Conservation (phyloP, 1,140 invertebrate species). For the Drosophila nikananu region DNA sequence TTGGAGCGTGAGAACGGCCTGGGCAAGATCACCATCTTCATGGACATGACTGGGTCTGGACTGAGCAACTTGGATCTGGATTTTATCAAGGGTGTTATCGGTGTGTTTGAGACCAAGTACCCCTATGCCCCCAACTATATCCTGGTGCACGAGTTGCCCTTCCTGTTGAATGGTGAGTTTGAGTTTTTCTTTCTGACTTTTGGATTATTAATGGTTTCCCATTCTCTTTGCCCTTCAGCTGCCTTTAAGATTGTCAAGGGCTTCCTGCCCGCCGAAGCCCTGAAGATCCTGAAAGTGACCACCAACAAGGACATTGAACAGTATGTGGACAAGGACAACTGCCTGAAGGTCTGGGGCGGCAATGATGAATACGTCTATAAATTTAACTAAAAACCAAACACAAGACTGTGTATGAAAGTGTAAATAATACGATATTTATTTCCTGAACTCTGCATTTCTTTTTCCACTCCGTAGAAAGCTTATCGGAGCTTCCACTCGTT, state of each 20-base stretch:
- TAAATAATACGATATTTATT: slow-evolving; percentile 75
- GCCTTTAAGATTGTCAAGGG: slow-evolving; percentile 96
- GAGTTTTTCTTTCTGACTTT: background rate
- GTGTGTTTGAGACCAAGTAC: slow-evolving; percentile 92
- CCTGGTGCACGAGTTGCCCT: slow-evolving; percentile 96
- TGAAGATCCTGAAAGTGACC: slow-evolving; percentile 95
- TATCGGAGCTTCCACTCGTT: slow-evolving; percentile 26
- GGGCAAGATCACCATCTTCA: slow-evolving; percentile 93
- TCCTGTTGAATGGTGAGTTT: slow-evolving; percentile 93
- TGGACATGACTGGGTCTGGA: slow-evolving; percentile 95
- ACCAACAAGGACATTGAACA: slow-evolving; percentile 91
- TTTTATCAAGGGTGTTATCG: slow-evolving; percentile 92
- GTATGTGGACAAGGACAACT: slow-evolving; percentile 91
- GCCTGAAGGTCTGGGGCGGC: slow-evolving; percentile 93
- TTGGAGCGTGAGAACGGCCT: slow-evolving; percentile 91
- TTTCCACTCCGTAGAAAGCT: slow-evolving; percentile 27
- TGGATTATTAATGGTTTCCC: background rate
- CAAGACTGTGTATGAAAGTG: slow-evolving; percentile 35
- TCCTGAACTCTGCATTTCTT: background rate
- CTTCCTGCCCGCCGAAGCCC: slow-evolving; percentile 93
- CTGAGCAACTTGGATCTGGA: slow-evolving; percentile 96
- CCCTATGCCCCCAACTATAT: slow-evolving; percentile 96
- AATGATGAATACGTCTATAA: slow-evolving; percentile 88
- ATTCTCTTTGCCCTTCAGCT: slow-evolving; percentile 87
- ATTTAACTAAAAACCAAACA: slow-evolving; percentile 25